Percentiles rank a stretch among this genome's conserved stretches.
Evolutionary conservation across 2,113 vertebrate species (phyloP).

Genomic region (Rhineura floridana): DNA sequence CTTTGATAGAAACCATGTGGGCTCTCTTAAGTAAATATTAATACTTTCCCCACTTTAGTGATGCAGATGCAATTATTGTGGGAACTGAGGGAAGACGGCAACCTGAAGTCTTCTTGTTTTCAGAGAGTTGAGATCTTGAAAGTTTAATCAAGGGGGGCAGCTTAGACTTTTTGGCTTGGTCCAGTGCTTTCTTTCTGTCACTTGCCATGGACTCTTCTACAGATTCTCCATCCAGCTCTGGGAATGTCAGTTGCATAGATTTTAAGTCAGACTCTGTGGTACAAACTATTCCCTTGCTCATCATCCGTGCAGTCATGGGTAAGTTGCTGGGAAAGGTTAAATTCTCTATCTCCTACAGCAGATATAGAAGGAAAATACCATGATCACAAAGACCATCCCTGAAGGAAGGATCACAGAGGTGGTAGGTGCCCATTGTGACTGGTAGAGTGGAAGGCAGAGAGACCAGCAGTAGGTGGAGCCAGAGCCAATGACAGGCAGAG

Average conservation of each 20-base stretch:
- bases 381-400: background rate
- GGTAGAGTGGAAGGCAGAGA: too few relatives aligned
- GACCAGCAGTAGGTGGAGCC: too few relatives aligned
- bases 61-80: background rate
- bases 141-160: conserved; percentile 54
- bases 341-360: conserved; percentile 43
- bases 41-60: background rate
- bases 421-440: too few relatives aligned
- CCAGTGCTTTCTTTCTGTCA: conserved; percentile 48
- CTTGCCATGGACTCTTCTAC: background rate
- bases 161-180: conserved; percentile 34
- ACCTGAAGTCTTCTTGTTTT: conserved; percentile 20
- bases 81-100: conserved; percentile 5
- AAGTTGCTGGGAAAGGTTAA: conserved; percentile 39
- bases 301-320: conserved; percentile 42
- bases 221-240: conserved; percentile 39
- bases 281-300: conserved; percentile 31
- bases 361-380: background rate
- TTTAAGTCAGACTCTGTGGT: background rate
- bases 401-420: background rate
- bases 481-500: too few relatives aligned
- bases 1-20: background rate
- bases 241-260: conserved; percentile 28
- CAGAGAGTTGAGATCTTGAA: conserved; percentile 36
- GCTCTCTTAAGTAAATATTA: background rate